Base-by-base conservation (phyloP, 1,140 invertebrate genomes). In the Nylanderia fulva region DNA sequence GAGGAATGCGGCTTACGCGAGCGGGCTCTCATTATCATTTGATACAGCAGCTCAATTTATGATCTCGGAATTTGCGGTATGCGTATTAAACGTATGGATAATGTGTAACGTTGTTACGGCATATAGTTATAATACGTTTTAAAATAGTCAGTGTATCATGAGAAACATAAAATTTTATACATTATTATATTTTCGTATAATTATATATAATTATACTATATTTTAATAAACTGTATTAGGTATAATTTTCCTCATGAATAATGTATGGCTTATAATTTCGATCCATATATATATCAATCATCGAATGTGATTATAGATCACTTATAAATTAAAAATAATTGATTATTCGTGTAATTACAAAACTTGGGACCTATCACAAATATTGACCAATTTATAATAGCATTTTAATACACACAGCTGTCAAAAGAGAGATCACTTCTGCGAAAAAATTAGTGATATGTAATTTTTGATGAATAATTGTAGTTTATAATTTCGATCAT, bases 1-100 rank as follows among this genome's bases (percentile, higher is more conserved):
- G 61, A 54, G 45, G 76, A 79, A 79, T 79, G 52, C 66, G 36
- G 52, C 63, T 42, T 64, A 48, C 33, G 27, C 39, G 27, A 4
- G 56, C 15, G 42, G 3, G 24, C 7, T 21, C 52, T 42, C 52
- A 82, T 72, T 52, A 36, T 21, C 58, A 36, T 58, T 33, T 54
- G 5, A 4, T 15, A 18, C 8, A 7, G n/a, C 1, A 21, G 42
- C 21, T 27, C 33, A 80, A 82, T 71, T 82, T 71, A 82, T 9
- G 15, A 58, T 48, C 11, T 24, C n/a, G 52, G 24, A 82, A 80
- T 27, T 71, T 11, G 36, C 7, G 52, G 52, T 4, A 21, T 45
- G 48, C 29, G 52, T 33, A 48, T 48, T 48, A 58, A 82, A 82
- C 13, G 52, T 29, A 52, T 27, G n/a, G 4, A 68, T 71, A 72